Percentiles rank a stretch among this genome's conserved stretches.
These are phyloP conservation scores for Protosalanx chinensis DNA, from an alignment of 2,797 vertebrate species.

Conservation along the genomic window DNA sequence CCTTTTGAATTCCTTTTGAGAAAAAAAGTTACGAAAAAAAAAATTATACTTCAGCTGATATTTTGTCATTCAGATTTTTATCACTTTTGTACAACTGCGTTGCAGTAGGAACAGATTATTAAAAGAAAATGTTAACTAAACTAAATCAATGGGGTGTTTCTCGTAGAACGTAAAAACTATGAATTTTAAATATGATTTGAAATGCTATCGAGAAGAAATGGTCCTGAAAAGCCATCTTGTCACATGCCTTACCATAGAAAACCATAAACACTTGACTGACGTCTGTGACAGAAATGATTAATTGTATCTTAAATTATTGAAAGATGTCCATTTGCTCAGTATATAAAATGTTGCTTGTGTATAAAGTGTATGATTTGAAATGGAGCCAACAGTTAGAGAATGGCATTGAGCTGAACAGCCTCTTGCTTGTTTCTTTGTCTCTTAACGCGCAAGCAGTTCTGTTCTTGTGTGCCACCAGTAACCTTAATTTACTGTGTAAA, in stretches of 20 bases:
- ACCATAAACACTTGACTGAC: conserved; percentile 83
- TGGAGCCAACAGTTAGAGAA: conserved; percentile 91
- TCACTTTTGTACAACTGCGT: conserved; percentile 51
- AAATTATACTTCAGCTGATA: conserved; percentile 46
- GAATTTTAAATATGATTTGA: conserved; percentile 48
- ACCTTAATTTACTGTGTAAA: conserved; percentile 99
- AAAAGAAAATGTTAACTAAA: conserved; percentile 65
- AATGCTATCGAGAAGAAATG: conserved; percentile 60
- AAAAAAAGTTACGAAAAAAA: neutral
- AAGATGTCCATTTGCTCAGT: conserved; percentile 89
- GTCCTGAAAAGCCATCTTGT: conserved; percentile 75
- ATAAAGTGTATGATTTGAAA: conserved; percentile 81
- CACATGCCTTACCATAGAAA: conserved; percentile 88
- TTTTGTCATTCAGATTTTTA: conserved; percentile 52
- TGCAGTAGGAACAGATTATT: neutral
- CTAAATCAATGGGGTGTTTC: conserved; percentile 31
- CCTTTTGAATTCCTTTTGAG: conserved; percentile 1
- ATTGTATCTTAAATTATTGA: conserved; percentile 88
- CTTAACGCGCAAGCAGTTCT: conserved; percentile 98
- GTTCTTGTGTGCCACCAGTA: conserved; percentile 99
- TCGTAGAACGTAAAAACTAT: conserved; percentile 24
- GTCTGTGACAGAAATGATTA: conserved; percentile 72
- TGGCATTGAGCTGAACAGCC: conserved; percentile 90
- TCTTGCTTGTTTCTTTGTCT: conserved; percentile 52
- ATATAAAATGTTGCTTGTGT: conserved; percentile 95